Base-by-base conservation (phyloP, 1,140 invertebrate genomes). In the Thalassaphorura encarpata region DNA sequence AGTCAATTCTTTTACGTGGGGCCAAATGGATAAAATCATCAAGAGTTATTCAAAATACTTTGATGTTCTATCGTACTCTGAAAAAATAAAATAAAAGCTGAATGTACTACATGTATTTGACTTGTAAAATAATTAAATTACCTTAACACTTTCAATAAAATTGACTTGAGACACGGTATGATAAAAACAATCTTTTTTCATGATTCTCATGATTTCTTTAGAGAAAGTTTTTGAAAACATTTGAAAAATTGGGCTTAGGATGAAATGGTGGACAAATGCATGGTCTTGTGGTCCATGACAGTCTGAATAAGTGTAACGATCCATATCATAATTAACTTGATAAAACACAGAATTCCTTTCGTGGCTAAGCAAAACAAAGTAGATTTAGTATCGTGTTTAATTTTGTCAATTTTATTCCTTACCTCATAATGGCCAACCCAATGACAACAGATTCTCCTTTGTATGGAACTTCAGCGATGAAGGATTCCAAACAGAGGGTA, bases 241-340 rank as follows among this genome's bases (percentile, higher is more conserved):
- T 29, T 74, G 71, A 60, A 83, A 79, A 16, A 78, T 74, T 15
- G 81, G 80, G 47, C 75, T 74, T 2, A 80, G 50, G 21, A 74
- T 69, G 60, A 78, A 74, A 58, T 79, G 75, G 51, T 76, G 65
- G 0, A 80, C 63, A 42, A 72, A 68, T 3, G 66, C 75, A 62
- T 79, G 75, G n/a, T 71, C 71, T n/a, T 70, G 66, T 40, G 59
- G n/a, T 23, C 36, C 24, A 56, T 77, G 72, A 27, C 66, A 70
- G 58, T 70, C 69, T 60, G 68, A 70, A 61, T 76, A 72, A 31
- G 76, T 72, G 54, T 75, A 75, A 63, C 76, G 70, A 49, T 78
- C 76, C 31, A 79, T 68, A 51, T 77, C 72, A 66, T 76, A 79
- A 57, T 74, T 71, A 2, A 72, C 70, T 19, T 70, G 65, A n/a